These are phyloP conservation scores for Noctua janthina DNA, from an alignment of 2,888 invertebrate species.

Conservation along the genomic window DNA sequence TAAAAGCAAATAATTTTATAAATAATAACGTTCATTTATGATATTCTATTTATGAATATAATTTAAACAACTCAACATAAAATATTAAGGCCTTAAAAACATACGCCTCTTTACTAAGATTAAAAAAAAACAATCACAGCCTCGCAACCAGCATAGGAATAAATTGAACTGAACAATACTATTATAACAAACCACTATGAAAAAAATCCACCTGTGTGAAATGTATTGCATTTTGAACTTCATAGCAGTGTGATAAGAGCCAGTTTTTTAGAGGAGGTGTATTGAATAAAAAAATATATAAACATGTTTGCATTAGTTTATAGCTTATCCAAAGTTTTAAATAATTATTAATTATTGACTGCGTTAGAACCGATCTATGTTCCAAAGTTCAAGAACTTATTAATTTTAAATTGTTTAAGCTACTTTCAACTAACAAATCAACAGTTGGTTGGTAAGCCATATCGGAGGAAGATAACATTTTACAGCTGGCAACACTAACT, in stretches of 20 bases:
- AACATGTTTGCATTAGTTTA: fast-evolving
- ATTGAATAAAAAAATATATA: not conserved
- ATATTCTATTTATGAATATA: not conserved
- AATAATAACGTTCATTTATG: not conserved
- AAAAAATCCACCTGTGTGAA: not conserved
- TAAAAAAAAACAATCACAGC: too few species aligned
- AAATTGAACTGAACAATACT: not conserved
- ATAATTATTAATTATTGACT: not conserved
- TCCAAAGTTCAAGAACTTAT: not conserved
- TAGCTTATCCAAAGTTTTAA: not conserved
- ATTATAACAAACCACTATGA: too few species aligned
- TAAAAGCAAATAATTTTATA: not conserved
- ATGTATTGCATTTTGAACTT: not conserved
- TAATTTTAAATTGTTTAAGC: not conserved
- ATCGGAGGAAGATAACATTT: conserved; percentile 18
- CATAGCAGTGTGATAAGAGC: not conserved
- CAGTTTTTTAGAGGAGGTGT: not conserved
- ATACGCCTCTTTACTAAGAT: too few species aligned
- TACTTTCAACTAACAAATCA: not conserved
- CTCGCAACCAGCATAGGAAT: not conserved
- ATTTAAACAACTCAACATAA: too few species aligned
- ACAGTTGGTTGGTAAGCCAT: not conserved
- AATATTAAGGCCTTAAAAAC: too few species aligned
- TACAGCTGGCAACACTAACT: conserved; percentile 45
- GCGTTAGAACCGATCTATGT: not conserved